phyloP scores from a whole-genome alignment of 2,888 invertebrate species.

The Augiades crinisus region DNA sequence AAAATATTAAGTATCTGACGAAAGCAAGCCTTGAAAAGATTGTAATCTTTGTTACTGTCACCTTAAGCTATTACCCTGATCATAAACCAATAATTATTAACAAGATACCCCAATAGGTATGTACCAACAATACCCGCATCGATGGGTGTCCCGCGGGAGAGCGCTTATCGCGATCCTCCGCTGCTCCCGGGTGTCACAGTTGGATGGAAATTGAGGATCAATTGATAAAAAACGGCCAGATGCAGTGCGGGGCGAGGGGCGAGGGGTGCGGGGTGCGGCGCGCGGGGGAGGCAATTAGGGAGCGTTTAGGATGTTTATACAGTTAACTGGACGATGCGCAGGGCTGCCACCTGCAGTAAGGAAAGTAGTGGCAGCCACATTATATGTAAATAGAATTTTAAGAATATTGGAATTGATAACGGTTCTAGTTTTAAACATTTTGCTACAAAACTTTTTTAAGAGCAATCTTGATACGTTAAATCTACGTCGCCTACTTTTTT shows the following conservation, averaged over 20 bases:
- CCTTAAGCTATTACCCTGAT: not conserved
- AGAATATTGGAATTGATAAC: too few species aligned
- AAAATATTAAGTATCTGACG: too few species aligned
- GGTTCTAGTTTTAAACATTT: too few species aligned
- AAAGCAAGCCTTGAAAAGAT: too few species aligned
- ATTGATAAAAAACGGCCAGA: slow-evolving; percentile 37
- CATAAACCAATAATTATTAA: not conserved
- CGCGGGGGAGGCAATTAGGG: slow-evolving; percentile 50
- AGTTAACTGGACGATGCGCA: slow-evolving; percentile 34
- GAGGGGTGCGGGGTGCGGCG: slow-evolving; percentile 33
- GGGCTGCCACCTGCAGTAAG: slow-evolving; percentile 36
- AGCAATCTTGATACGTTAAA: too few species aligned
- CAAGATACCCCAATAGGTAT: not conserved
- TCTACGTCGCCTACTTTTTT: too few species aligned
- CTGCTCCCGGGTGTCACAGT: slow-evolving; percentile 20
- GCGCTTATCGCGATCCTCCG: slow-evolving; percentile 12
- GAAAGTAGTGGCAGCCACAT: too few species aligned
- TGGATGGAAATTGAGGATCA: slow-evolving; percentile 29
- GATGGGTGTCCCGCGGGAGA: not conserved
- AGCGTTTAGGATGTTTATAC: slow-evolving; percentile 43
- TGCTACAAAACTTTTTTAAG: too few species aligned
- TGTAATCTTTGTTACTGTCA: too few species aligned
- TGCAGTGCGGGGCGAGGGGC: slow-evolving; percentile 30
- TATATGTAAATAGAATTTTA: too few species aligned
- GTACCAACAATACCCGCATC: not conserved